phyloP scores from a whole-genome alignment of 37 sponge, comb jelly and placozoan species.

The Eunapius fragilis region DNA sequence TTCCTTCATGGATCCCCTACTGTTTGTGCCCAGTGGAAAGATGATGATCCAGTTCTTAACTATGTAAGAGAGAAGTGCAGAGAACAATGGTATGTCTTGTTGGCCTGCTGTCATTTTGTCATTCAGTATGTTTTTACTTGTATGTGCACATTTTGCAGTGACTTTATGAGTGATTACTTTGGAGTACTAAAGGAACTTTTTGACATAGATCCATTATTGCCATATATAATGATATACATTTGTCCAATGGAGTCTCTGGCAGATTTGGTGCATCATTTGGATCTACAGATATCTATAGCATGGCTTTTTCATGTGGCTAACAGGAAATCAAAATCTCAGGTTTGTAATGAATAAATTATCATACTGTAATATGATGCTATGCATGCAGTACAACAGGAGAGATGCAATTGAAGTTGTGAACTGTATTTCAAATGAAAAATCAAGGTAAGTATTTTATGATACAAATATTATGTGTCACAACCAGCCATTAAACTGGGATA shows the following conservation, averaged over 20 bases:
- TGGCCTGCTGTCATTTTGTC: not conserved
- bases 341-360: not conserved
- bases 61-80: not conserved
- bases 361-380: not conserved
- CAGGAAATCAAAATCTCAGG: not conserved
- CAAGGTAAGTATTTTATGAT: too few species aligned
- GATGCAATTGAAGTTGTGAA: too few species aligned
- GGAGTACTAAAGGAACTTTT: not conserved
- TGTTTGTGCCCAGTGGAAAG: not conserved
- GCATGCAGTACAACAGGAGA: not conserved
- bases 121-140: not conserved
- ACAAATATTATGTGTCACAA: too few species aligned
- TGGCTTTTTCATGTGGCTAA: not conserved
- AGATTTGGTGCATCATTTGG: not conserved
- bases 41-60: not conserved
- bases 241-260: not conserved
- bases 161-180: not conserved
- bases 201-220: not conserved
- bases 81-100: not conserved
- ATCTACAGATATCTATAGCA: not conserved
- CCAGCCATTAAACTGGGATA: too few species aligned
- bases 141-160: not conserved
- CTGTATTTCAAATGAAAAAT: too few species aligned
- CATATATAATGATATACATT: not conserved
- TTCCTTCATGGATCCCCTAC: not conserved